Percentiles rank a stretch among this genome's conserved stretches.
Conservation (phyloP, 2,797 vertebrate genomes). For the Enteromius afrohamiltoni region DNA sequence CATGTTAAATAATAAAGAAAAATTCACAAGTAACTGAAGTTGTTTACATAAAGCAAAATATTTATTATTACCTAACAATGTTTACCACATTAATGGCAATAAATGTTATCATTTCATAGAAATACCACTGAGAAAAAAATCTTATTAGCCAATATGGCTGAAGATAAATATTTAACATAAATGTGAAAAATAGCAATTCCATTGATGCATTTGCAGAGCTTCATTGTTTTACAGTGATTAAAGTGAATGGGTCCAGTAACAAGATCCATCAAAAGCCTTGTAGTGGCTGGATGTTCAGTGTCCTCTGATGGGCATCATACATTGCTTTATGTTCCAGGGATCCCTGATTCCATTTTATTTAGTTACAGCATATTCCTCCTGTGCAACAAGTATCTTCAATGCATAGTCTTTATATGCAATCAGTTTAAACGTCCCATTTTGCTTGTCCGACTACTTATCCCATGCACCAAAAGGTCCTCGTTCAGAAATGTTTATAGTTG, state of each 20-base stretch:
- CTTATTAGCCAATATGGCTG: constrained; percentile 90
- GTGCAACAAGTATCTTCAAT: constrained; percentile 25
- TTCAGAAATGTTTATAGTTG: neutral
- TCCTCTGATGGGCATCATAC: neutral
- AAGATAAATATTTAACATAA: constrained; percentile 82
- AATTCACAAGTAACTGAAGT: neutral
- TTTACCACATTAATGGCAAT: constrained; percentile 83
- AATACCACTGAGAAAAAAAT: constrained; percentile 75
- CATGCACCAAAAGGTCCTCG: neutral
- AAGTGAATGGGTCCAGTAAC: constrained; percentile 10
- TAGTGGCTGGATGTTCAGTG: neutral
- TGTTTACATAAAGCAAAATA: constrained; percentile 65
- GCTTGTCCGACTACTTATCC: neutral
- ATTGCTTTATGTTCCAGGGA: neutral
- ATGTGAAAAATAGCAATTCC: constrained; percentile 74
- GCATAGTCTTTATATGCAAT: neutral
- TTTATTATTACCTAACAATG: constrained; percentile 78
- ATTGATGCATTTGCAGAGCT: constrained; percentile 63
- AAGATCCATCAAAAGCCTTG: constrained; percentile 3
- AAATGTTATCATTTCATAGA: constrained; percentile 88
- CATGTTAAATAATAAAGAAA: constrained; percentile 1
- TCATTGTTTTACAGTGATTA: constrained; percentile 42
- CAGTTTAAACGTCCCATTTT: neutral
- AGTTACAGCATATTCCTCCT: constrained; percentile 3
- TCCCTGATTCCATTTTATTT: constrained; percentile 4